Evolutionary conservation across 2,113 vertebrate genomes (phyloP).

Genomic region (Arenaria interpres): DNA sequence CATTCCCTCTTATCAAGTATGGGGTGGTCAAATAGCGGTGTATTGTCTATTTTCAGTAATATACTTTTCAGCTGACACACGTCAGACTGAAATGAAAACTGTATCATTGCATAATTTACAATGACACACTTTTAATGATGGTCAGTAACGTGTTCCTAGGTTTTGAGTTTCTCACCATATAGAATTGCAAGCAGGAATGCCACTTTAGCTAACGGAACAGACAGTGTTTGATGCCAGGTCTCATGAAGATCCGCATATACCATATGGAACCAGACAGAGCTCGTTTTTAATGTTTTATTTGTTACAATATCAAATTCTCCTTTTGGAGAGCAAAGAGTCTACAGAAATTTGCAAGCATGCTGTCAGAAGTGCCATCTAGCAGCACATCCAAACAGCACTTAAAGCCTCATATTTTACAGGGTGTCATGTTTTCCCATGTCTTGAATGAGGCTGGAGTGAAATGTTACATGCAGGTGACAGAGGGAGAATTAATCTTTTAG

Average conservation of each 20-base stretch:
- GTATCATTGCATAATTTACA: background rate
- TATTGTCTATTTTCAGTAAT: background rate
- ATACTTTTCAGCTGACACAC: background rate
- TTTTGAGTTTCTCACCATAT: constrained; percentile 15
- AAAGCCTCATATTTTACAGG: background rate
- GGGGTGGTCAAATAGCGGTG: background rate
- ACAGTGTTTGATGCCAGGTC: background rate
- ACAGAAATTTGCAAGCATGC: background rate
- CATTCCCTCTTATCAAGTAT: background rate
- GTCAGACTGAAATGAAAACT: background rate
- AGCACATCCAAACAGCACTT: background rate
- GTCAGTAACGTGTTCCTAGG: background rate
- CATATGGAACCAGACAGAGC: background rate
- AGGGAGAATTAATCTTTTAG: background rate
- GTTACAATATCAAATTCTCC: background rate
- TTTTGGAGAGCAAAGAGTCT: background rate
- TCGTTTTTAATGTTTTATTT: background rate
- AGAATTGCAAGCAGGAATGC: background rate
- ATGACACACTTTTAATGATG: background rate
- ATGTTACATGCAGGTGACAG: background rate
- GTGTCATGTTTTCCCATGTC: background rate
- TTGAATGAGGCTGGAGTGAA: background rate
- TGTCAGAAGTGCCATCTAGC: background rate
- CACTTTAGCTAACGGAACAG: background rate
- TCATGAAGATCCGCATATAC: background rate